Evolutionary conservation across 2,888 invertebrate species (phyloP).

Genomic region (Plebejus anna): DNA sequence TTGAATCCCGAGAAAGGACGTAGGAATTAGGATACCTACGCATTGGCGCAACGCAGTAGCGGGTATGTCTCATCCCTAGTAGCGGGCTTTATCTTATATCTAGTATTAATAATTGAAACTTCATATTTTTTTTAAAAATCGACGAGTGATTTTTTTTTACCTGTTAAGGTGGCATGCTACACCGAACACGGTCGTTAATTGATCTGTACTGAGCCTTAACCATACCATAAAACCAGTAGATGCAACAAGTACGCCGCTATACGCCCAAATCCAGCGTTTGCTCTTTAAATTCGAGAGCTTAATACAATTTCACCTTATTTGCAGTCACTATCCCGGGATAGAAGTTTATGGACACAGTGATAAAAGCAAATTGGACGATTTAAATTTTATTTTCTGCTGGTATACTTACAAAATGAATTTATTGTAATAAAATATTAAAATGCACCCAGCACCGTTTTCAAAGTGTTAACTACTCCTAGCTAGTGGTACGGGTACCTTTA

Average conservation of each 20-base stretch:
- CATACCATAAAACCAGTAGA: constrained; percentile 10
- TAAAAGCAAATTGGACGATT: constrained; percentile 19
- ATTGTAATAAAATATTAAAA: too few species aligned
- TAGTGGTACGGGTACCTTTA: too few species aligned
- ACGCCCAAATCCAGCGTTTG: constrained; percentile 22
- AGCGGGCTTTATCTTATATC: too few species aligned
- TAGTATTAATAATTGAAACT: too few species aligned
- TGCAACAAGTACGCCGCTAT: constrained; percentile 29
- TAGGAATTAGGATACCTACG: too few species aligned
- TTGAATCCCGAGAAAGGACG: too few species aligned
- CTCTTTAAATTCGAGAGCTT: constrained; percentile 24
- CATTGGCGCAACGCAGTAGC: too few species aligned
- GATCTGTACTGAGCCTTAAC: background rate
- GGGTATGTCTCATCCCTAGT: too few species aligned
- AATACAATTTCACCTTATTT: constrained; percentile 26
- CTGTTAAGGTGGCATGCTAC: background rate
- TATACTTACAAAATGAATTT: background rate
- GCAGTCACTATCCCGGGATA: constrained; percentile 10
- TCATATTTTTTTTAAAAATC: too few species aligned
- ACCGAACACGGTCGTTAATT: background rate
- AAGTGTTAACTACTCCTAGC: background rate
- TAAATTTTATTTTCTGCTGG: background rate
- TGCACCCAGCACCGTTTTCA: too few species aligned
- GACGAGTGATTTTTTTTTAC: background rate
- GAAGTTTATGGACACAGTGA: constrained; percentile 19